These are phyloP conservation scores for Sarcophilus harrisii DNA, from an alignment of 2,797 vertebrate species.

Conservation along the genomic window DNA sequence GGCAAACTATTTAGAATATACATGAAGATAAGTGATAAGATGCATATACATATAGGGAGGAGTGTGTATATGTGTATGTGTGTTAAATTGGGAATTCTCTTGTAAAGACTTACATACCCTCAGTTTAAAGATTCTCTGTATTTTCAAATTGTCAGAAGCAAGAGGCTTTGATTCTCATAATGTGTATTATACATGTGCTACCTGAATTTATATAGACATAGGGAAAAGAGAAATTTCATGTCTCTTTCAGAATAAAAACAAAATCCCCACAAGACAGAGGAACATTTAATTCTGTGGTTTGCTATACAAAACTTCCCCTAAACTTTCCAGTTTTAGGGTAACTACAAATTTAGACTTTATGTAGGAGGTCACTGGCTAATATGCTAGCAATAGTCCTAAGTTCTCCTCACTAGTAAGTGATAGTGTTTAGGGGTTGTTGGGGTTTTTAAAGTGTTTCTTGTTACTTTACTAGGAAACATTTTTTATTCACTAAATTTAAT, in stretches of 20 bases:
- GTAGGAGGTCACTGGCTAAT: too few species aligned
- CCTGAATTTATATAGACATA: not conserved
- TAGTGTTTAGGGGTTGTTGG: not conserved
- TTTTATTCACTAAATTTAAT: not conserved
- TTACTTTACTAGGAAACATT: conserved; percentile 2
- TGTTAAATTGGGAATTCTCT: conserved; percentile 8
- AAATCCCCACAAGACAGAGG: not conserved
- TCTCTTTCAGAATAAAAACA: not conserved
- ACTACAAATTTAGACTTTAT: not conserved
- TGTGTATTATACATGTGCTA: not conserved
- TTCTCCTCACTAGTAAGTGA: accelerated
- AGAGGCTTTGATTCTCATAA: not conserved
- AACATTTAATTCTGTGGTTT: not conserved
- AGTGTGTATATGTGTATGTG: not conserved
- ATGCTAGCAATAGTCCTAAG: accelerated
- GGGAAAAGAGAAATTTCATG: too few species aligned
- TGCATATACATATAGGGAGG: not conserved
- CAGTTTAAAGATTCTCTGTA: not conserved
- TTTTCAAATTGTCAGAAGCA: conserved; percentile 30
- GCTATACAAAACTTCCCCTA: not conserved
- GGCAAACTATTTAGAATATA: not conserved
- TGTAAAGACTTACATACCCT: not conserved
- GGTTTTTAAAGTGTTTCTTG: not conserved
- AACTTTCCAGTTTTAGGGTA: not conserved
- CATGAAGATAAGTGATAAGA: not conserved